phyloP scores from a whole-genome alignment of 2,888 invertebrate species.

The Nezara viridula region DNA sequence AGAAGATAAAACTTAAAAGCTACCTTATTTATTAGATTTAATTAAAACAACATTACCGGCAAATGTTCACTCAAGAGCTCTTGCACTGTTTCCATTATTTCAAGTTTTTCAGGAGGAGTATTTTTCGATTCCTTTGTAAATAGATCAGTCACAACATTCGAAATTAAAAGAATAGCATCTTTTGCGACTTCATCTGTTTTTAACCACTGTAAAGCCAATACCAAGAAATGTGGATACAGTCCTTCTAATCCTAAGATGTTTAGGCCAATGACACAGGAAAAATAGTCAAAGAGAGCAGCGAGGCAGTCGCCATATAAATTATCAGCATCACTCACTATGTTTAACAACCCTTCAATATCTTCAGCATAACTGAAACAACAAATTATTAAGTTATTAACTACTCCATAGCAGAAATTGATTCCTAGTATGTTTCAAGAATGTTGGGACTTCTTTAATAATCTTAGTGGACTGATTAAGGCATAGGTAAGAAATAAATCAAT shows the following conservation, averaged over 20 bases:
- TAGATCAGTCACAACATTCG: conserved; percentile 51
- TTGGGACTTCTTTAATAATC: too few species aligned
- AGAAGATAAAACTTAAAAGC: too few species aligned
- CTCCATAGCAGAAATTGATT: too few species aligned
- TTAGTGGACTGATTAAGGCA: too few species aligned
- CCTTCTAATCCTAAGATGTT: conserved; percentile 69
- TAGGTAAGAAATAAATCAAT: too few species aligned
- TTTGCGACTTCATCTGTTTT: conserved; percentile 68
- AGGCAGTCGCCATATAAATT: conserved; percentile 69
- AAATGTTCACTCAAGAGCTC: conserved; percentile 57
- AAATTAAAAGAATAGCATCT: conserved; percentile 60
- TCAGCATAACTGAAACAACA: conserved; percentile 68
- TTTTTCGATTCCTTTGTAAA: neutral
- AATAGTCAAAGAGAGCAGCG: conserved; percentile 71
- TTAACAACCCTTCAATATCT: conserved; percentile 69
- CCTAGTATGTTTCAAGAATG: too few species aligned
- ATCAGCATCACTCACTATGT: conserved; percentile 67
- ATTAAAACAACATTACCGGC: conserved; percentile 24
- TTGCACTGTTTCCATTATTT: conserved; percentile 37
- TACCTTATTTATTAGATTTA: too few species aligned
- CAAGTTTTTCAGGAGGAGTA: conserved; percentile 41
- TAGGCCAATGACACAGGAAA: conserved; percentile 70
- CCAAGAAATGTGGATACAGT: conserved; percentile 70
- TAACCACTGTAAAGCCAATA: conserved; percentile 71
- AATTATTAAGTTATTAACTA: conserved; percentile 50